Conservation (phyloP, 30 jellyfish, hydroid and myxozoan species). For the Hydractinia echinata region DNA sequence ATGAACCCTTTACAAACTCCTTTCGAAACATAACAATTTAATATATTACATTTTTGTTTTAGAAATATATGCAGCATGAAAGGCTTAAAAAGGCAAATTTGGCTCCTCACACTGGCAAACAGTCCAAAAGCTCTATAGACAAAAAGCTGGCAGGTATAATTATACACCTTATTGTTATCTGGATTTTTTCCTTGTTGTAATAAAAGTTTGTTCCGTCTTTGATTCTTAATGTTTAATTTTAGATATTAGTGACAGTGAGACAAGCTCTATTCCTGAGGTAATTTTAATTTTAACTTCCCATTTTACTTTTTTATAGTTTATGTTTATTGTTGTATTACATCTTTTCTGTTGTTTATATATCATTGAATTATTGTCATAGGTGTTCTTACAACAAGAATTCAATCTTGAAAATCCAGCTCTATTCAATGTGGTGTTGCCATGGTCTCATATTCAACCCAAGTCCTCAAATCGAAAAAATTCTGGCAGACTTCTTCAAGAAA, state of each 20-base stretch:
- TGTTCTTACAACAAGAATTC: constrained; percentile 68
- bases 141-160: too few relatives aligned
- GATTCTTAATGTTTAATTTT: background rate
- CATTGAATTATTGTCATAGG: constrained; percentile 21
- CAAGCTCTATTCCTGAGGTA: background rate
- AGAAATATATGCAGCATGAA: constrained; percentile 73
- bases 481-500: constrained; percentile 84
- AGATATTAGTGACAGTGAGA: background rate
- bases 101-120: constrained; percentile 36
- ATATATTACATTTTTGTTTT: background rate
- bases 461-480: constrained; percentile 54
- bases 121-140: background rate
- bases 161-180: too few relatives aligned
- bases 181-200: too few relatives aligned
- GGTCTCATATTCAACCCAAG: constrained; percentile 64
- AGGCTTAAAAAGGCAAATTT: constrained; percentile 52
- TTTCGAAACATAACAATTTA: too few relatives aligned
- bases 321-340: background rate
- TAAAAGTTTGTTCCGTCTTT: too few relatives aligned
- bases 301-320: background rate
- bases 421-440: constrained; percentile 71
- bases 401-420: constrained; percentile 79
- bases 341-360: too few relatives aligned
- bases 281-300: background rate
- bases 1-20: too few relatives aligned